These are phyloP conservation scores for Platyrinchus mystaceus DNA, from an alignment of 2,797 vertebrate species.

Conservation along the genomic window DNA sequence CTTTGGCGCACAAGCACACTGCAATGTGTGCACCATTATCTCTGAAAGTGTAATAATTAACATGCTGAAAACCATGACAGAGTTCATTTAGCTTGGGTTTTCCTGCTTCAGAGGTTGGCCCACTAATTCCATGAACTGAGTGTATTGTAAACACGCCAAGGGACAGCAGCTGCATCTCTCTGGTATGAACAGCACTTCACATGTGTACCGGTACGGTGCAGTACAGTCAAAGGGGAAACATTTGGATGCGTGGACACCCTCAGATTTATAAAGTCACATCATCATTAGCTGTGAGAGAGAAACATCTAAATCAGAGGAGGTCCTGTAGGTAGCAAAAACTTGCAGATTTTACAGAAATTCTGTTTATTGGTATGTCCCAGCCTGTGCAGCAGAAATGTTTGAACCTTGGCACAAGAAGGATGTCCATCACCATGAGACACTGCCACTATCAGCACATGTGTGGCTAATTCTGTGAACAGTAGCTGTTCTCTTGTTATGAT, in stretches of 20 bases:
- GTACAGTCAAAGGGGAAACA: neutral
- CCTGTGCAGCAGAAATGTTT: neutral
- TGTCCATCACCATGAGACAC: neutral
- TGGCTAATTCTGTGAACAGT: neutral
- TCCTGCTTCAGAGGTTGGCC: neutral
- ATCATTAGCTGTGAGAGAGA: neutral
- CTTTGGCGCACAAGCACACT: neutral
- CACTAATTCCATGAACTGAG: neutral
- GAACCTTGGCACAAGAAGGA: neutral
- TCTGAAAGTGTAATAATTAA: constrained; percentile 25
- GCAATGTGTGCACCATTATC: neutral
- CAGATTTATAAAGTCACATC: neutral
- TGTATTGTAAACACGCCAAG: neutral
- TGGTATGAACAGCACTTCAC: neutral
- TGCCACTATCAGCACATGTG: neutral
- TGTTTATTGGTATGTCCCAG: neutral
- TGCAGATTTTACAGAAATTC: neutral
- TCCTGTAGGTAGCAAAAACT: neutral
- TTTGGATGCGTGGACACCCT: neutral
- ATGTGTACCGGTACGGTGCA: fast-evolving
- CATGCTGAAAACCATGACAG: neutral
- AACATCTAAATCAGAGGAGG: neutral
- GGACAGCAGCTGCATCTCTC: neutral
- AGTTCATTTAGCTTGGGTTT: neutral
- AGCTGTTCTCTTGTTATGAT: neutral